A percentile compares a stretch with the other conserved stretches of the same genome.
These are phyloP conservation scores for Oreochromis niloticus DNA, from an alignment of 2,113 vertebrate species.

Conservation along the genomic window DNA sequence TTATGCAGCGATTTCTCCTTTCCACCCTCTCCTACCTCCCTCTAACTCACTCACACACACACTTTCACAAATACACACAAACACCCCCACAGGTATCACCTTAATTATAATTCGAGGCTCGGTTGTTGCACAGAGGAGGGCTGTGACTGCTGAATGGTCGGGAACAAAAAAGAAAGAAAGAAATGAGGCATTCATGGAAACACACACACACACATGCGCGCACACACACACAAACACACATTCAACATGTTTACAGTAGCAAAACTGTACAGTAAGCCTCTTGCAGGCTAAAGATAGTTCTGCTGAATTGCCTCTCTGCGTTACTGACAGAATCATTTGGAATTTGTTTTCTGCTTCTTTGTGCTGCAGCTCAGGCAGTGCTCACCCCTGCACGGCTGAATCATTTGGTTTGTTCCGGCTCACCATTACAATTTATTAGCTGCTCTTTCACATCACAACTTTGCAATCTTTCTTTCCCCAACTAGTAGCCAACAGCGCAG, in stretches of 20 bases:
- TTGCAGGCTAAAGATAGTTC: constrained; percentile 34
- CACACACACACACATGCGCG: constrained; percentile 2
- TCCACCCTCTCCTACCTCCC: background rate
- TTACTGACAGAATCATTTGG: background rate
- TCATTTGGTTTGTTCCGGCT: background rate
- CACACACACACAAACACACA: constrained; percentile 2
- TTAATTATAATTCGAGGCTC: constrained; percentile 32
- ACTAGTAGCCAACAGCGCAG: background rate
- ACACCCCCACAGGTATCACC: constrained; percentile 1
- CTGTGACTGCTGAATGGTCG: background rate
- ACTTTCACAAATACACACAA: background rate
- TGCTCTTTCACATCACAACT: background rate
- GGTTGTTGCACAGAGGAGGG: constrained; percentile 2
- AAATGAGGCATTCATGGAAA: background rate
- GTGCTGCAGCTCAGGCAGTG: background rate
- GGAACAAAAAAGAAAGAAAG: background rate
- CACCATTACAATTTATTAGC: background rate
- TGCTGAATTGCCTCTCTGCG: constrained; percentile 29
- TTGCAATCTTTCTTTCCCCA: background rate
- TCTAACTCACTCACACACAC: background rate
- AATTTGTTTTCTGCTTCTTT: background rate
- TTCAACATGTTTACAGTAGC: constrained; percentile 17
- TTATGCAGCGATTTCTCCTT: background rate
- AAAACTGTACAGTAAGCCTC: constrained; percentile 23
- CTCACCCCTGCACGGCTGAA: background rate